phyloP scores from a whole-genome alignment of 2,113 vertebrate genomes.

The Brienomyrus brachyistius region DNA sequence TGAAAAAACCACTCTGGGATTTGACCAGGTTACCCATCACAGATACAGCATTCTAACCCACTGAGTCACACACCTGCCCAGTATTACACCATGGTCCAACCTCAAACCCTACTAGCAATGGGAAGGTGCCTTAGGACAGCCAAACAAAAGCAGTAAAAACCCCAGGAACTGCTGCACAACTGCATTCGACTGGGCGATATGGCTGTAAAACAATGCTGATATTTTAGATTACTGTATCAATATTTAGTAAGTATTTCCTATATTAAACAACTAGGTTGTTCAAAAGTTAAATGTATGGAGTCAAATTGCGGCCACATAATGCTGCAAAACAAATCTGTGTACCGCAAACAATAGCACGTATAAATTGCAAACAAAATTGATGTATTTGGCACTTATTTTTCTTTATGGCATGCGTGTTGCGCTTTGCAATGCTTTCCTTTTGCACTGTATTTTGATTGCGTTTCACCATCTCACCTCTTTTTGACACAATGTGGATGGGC shows the following conservation, averaged over 20 bases:
- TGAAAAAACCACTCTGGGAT: not conserved
- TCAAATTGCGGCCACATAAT: not conserved
- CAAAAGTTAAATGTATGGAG: not conserved
- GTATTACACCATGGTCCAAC: not conserved
- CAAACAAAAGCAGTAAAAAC: not conserved
- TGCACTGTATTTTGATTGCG: not conserved
- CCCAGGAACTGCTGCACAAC: not conserved
- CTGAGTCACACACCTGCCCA: not conserved
- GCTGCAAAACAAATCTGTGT: not conserved
- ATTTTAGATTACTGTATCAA: not conserved
- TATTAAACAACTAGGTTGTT: not conserved
- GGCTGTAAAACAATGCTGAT: not conserved
- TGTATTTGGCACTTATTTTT: not conserved
- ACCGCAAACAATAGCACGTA: not conserved
- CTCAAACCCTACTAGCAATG: not conserved
- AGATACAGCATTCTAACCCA: not conserved
- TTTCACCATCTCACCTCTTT: not conserved
- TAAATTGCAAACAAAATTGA: not conserved
- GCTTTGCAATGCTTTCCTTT: not conserved
- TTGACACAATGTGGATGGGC: not conserved
- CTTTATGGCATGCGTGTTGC: not conserved
- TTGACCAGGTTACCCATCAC: not conserved
- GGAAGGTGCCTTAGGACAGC: not conserved
- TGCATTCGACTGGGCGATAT: not conserved
- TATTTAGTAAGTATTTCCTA: not conserved